Conservation (phyloP, 2,888 invertebrate genomes). For the Reticulitermes lucifugus region DNA sequence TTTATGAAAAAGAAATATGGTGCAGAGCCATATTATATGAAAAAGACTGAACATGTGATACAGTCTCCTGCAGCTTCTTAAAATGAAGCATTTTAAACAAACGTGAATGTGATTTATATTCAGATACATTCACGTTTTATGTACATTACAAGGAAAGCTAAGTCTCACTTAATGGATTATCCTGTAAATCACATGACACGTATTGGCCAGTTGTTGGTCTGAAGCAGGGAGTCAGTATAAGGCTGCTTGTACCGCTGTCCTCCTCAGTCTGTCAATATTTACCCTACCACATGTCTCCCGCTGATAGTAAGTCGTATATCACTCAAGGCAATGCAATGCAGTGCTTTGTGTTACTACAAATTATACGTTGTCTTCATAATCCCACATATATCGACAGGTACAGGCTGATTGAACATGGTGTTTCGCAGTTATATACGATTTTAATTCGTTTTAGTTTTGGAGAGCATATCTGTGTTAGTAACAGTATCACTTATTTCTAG, state of each 20-base stretch:
- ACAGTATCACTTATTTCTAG: too few species aligned
- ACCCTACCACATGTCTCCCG: constrained; percentile 6
- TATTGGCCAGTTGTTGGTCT: background rate
- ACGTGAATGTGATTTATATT: too few species aligned
- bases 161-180: background rate
- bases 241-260: background rate
- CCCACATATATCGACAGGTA: background rate
- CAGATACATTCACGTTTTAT: too few species aligned
- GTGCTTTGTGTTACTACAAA: constrained; percentile 11
- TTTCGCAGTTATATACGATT: background rate
- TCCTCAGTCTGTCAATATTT: background rate
- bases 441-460: too few species aligned
- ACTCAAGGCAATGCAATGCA: background rate
- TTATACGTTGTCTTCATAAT: constrained; percentile 7
- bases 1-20: too few species aligned
- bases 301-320: background rate
- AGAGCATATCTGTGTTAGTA: too few species aligned
- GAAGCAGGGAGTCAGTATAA: background rate
- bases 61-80: too few species aligned
- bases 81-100: too few species aligned
- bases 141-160: too few species aligned
- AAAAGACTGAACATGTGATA: too few species aligned
- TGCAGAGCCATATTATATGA: too few species aligned
- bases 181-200: background rate
- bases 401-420: background rate